Percentiles rank a stretch among this genome's conserved stretches.
phyloP scores from a whole-genome alignment of 2,888 invertebrate genomes.

The Spodoptera littoralis region DNA sequence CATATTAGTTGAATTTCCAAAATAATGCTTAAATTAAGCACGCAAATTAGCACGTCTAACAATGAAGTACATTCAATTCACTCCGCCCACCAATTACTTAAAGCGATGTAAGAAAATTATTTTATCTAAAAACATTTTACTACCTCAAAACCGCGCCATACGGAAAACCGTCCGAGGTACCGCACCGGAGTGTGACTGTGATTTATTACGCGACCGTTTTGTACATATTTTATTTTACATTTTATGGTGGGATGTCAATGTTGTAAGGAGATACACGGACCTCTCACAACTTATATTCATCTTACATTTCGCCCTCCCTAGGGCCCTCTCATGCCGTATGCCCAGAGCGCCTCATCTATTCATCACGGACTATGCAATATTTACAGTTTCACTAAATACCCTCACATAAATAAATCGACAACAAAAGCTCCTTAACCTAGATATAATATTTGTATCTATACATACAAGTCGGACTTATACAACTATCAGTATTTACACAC shows the following conservation, averaged over 20 bases:
- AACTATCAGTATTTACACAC: conserved; percentile 80
- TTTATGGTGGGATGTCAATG: conserved; percentile 47
- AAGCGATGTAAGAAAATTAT: conserved; percentile 9
- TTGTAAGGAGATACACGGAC: conserved; percentile 24
- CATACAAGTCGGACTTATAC: conserved; percentile 65
- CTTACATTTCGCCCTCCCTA: background rate
- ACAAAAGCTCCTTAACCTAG: conserved; percentile 71
- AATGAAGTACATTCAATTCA: background rate
- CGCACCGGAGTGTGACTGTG: conserved; percentile 38
- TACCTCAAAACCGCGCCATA: conserved; percentile 17
- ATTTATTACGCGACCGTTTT: conserved; percentile 47
- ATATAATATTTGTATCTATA: conserved; percentile 62
- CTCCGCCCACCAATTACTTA: background rate
- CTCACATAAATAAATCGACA: conserved; percentile 72
- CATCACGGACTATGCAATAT: conserved; percentile 60
- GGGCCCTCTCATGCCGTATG: conserved; percentile 40
- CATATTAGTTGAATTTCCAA: no score
- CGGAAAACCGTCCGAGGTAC: conserved; percentile 17
- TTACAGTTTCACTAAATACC: conserved; percentile 68
- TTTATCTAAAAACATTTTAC: conserved; percentile 39
- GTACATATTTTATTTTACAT: conserved; percentile 47
- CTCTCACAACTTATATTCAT: conserved; percentile 1
- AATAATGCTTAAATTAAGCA: no score
- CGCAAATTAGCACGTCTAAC: no score
- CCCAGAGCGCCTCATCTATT: conserved; percentile 49